phyloP scores from a whole-genome alignment of 2,888 invertebrate genomes.

The Blastobasis lacticolella region DNA sequence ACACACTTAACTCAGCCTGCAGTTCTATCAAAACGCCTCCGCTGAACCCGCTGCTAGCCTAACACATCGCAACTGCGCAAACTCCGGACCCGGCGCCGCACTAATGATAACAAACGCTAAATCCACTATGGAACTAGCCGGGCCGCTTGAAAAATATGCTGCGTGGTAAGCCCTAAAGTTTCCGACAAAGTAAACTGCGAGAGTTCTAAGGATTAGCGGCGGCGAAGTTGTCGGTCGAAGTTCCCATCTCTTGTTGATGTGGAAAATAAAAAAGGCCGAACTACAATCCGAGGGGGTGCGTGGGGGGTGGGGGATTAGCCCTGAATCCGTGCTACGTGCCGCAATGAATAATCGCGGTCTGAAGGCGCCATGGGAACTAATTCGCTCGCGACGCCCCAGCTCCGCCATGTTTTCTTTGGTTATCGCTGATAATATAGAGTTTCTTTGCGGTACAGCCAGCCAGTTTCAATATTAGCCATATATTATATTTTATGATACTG shows the following conservation, averaged over 20 bases:
- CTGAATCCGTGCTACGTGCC: constrained; percentile 31
- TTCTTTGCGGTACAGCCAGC: neutral
- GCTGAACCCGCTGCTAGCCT: neutral
- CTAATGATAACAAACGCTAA: constrained; percentile 60
- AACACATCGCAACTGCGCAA: constrained; percentile 18
- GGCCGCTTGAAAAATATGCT: constrained; percentile 63
- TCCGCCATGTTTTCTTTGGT: constrained; percentile 5
- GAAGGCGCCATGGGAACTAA: constrained; percentile 35
- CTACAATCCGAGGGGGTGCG: constrained; percentile 28
- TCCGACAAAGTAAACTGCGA: constrained; percentile 58
- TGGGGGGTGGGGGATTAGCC: constrained; percentile 35
- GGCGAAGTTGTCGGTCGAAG: constrained; percentile 53
- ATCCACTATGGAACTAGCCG: constrained; percentile 49
- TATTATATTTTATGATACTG: neutral
- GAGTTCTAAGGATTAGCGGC: constrained; percentile 64
- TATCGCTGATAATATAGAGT: neutral
- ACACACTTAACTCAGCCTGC: neutral
- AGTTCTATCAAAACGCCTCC: neutral
- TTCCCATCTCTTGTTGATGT: constrained; percentile 65
- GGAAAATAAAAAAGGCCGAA: constrained; percentile 39
- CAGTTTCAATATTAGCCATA: neutral
- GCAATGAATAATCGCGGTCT: constrained; percentile 42
- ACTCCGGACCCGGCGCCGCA: constrained; percentile 23
- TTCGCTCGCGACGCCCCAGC: constrained; percentile 30
- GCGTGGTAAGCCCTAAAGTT: constrained; percentile 47